Evolutionary conservation across 2,113 vertebrate genomes (phyloP), one percentile per base, ranked within the genome.

Genomic region (Ariopsis seemanni): DNA sequence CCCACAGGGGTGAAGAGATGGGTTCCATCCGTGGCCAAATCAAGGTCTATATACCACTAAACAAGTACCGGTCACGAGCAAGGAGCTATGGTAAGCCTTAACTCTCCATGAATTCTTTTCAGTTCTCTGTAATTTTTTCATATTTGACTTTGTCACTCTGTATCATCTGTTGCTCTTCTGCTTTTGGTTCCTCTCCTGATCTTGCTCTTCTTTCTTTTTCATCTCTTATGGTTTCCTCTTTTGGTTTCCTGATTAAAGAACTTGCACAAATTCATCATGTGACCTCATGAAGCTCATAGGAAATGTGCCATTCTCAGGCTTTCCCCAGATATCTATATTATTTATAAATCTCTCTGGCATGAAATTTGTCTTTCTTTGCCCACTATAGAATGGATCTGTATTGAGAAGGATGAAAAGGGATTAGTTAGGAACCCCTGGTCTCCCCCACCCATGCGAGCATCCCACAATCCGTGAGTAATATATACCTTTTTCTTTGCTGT

Each of bases 1-100:
- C 93, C 88, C 97, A 97, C 92, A 94, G 95, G 0, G 97, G 96
- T 0, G 97, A 97, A 89, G 97, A 97, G 93, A 97, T 97, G 34
- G 97, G 97, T 48, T 97, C 96, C 65, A 94, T 97, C 50, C 93
- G 96, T 0, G 97, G 96, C 58, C 91, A 95, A 71, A 92, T 97
- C 90, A 92, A 93, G 34, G 92, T 96, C 5, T 93, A 93, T 0
- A 94, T 95, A 53, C 96, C 96, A 55, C 93, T 93, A 62, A 95
- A 95, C 71, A 91, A 92, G 9, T 67, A 90, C 53, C 89, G 90
- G 85, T 96, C 90, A 0, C 93, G 95, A 0, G 93, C 95, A 85
- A 95, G 95, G 90, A 92, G 95, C 91, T 97, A 97, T 0, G 96
- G 96, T 97, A 86, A 53, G 94, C 91, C 57, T 27, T 60, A 17